Evolutionary conservation across 2,888 invertebrate genomes (phyloP).

Genomic region (Anoplius nigerrimus): DNA sequence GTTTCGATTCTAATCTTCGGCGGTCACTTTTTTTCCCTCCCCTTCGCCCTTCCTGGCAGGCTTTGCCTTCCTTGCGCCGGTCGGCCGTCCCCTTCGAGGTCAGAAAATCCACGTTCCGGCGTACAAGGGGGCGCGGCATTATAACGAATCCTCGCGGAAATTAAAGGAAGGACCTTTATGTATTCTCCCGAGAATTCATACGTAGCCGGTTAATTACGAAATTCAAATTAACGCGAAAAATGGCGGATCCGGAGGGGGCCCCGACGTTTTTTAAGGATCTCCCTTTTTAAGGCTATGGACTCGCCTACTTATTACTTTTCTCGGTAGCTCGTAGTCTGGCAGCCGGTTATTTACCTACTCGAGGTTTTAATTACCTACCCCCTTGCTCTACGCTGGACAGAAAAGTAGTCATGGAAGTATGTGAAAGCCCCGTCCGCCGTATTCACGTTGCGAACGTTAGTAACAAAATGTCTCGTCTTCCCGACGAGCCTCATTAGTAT

Average conservation of each 20-base stretch:
- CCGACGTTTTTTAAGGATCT: conserved; percentile 70
- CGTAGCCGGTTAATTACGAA: conserved; percentile 72
- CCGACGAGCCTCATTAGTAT: no score
- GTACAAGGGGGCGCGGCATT: conserved; percentile 48
- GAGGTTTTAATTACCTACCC: conserved; percentile 73
- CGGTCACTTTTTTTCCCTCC: conserved; percentile 49
- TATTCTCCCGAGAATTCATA: conserved; percentile 66
- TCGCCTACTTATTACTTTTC: conserved; percentile 68
- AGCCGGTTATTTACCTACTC: conserved; percentile 74
- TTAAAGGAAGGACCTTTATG: conserved; percentile 70
- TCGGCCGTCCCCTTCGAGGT: conserved; percentile 50
- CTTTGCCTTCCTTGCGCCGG: no score
- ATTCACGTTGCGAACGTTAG: conserved; percentile 54
- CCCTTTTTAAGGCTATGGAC: conserved; percentile 66
- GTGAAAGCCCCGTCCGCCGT: conserved; percentile 43
- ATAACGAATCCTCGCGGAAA: conserved; percentile 69
- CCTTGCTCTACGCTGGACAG: conserved; percentile 51
- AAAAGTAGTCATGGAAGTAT: conserved; percentile 62
- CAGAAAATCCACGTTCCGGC: conserved; percentile 58
- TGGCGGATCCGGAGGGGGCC: conserved; percentile 64
- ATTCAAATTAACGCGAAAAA: conserved; percentile 75
- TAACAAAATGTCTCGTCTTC: conserved; percentile 43
- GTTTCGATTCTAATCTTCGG: conserved; percentile 42
- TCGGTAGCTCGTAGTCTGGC: conserved; percentile 63
- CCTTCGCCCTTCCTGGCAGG: conserved; percentile 8